Evolutionary conservation across 2,888 invertebrate species (phyloP).

Genomic region (Rhaphigaster nebulosa): DNA sequence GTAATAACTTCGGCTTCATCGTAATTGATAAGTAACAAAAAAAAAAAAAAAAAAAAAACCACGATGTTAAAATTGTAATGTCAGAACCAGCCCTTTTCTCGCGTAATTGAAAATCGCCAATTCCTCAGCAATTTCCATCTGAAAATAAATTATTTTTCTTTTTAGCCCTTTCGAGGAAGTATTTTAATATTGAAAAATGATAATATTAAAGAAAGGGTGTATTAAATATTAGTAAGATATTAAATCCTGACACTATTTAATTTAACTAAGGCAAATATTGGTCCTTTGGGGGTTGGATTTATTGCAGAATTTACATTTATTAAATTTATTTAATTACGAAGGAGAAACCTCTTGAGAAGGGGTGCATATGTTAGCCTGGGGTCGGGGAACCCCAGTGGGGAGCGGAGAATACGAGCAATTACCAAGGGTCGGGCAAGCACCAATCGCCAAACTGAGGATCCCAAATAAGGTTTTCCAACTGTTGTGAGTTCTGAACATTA

Average conservation of each 20-base stretch:
- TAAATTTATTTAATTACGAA: constrained; percentile 55
- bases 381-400: not conserved
- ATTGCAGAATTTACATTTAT: constrained; percentile 56
- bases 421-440: not conserved
- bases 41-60: not conserved
- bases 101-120: not conserved
- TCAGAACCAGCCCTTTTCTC: not conserved
- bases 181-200: not conserved
- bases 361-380: constrained; percentile 36
- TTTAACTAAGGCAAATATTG: constrained; percentile 37
- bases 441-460: not conserved
- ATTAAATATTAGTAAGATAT: not conserved
- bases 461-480: not conserved
- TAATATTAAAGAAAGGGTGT: not conserved
- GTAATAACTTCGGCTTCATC: not conserved
- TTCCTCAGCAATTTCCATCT: not conserved
- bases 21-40: not conserved
- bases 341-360: not conserved
- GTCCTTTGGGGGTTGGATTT: not conserved
- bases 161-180: not conserved
- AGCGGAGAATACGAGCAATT: not conserved
- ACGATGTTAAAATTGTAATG: not conserved
- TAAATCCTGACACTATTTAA: not conserved
- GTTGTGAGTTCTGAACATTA: not conserved
- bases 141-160: not conserved